phyloP scores from a whole-genome alignment of 1,140 invertebrate genomes.

The Bilobella aurantiaca region DNA sequence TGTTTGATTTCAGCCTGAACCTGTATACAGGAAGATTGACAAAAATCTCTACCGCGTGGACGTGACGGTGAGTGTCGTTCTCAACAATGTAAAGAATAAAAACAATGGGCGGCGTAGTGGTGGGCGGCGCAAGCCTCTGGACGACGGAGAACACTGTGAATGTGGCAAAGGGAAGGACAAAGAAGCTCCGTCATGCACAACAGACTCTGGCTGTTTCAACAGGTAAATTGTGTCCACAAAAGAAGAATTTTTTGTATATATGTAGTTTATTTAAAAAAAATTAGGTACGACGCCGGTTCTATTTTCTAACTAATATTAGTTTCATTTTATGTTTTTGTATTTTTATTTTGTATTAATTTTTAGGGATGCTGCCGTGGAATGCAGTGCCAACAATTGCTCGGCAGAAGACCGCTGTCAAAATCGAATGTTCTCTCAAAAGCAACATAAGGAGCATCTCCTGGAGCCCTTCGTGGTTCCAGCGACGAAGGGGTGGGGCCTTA shows the following conservation, averaged over 20 bases:
- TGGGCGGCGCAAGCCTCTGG: too few relatives aligned
- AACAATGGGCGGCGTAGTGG: too few relatives aligned
- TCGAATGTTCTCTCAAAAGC: conserved; percentile 16
- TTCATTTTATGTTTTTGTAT: background rate
- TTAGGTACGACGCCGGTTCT: too few relatives aligned
- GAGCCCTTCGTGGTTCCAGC: background rate
- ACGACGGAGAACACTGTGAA: conserved; percentile 2
- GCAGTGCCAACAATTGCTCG: conserved; percentile 9
- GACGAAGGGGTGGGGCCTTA: conserved; percentile 26
- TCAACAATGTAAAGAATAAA: background rate
- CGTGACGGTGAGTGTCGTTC: background rate
- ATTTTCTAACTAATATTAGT: too few relatives aligned
- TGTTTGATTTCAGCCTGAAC: conserved; percentile 18
- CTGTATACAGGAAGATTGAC: conserved; percentile 26
- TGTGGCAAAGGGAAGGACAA: conserved; percentile 11
- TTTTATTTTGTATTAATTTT: background rate
- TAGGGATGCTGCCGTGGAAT: conserved; percentile 16
- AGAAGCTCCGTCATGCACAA: background rate
- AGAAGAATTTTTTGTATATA: too few relatives aligned
- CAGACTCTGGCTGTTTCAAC: conserved; percentile 22
- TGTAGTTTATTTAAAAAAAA: too few relatives aligned
- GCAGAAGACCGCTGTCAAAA: conserved; percentile 16
- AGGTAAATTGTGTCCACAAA: too few relatives aligned
- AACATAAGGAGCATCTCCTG: background rate
- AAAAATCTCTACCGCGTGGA: conserved; percentile 17